Base-by-base conservation (phyloP, 1,140 invertebrate genomes). In the Procambarus clarkii region DNA sequence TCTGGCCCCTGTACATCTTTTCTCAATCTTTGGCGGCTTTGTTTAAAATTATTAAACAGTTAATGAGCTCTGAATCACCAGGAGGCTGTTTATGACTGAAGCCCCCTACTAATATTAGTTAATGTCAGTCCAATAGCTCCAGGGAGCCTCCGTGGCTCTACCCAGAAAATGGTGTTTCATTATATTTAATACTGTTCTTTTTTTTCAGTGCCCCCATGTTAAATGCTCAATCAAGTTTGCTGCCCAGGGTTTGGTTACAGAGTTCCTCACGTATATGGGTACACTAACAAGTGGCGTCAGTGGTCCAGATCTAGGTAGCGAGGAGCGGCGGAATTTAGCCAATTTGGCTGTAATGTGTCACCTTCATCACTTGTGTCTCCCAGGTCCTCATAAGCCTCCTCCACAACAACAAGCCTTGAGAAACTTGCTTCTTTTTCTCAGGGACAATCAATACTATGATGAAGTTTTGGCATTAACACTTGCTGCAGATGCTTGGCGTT, bases 171-270 rank as follows among this genome's bases (percentile, higher is more conserved):
- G 34, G 34, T 34, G 34, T 34, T 34, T 34, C 34, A 34, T 34
- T 34, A 34, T 1, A 34, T 34, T 34, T 34, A 34, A 34, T 34
- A 1, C 13, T 54, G 4, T 4, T 8, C n/a, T 74, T 34, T 8
- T 8, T 34, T 74, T 74, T 34, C 93, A 96, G 96, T 96, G 95
- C 94, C 95, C 95, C 92, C 95, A 97, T 84, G 95, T 97, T 77
- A 97, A 97, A 92, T 96, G 96, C 90, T 96, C 97, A 21, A 95
- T 97, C 34, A 97, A 97, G 94, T 95, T 97, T 93, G 97, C 97
- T 86, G 95, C 96, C 78, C 95, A 96, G 92, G 97, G 97, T 3
- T 96, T 96, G 93, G 96, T 97, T 13, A 95, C 95, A 69, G 96
- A 97, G 92, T 94, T 97, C 69, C 95, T 97, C 86, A 96, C 95